Conservation (phyloP, 2,888 invertebrate species). For the Eupithecia insigniata region DNA sequence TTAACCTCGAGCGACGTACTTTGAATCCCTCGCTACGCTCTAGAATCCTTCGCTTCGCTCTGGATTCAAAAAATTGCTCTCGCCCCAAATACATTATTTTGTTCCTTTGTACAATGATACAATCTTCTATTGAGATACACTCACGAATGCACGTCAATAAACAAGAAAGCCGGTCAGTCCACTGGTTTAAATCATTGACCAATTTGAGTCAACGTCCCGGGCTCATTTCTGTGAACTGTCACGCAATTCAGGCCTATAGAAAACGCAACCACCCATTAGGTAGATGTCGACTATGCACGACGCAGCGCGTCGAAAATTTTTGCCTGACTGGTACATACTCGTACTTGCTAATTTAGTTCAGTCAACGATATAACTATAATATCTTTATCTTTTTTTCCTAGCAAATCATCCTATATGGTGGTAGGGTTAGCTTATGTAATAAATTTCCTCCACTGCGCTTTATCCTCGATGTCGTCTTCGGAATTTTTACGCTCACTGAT, state of each 20-base stretch:
- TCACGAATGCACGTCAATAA: too few species aligned
- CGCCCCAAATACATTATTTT: too few species aligned
- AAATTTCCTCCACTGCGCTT: not conserved
- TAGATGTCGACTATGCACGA: not conserved
- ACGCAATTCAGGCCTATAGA: too few species aligned
- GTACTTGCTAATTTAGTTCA: constrained; percentile 1
- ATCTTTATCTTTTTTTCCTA: not conserved
- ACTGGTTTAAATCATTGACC: not conserved
- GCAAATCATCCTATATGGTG: not conserved
- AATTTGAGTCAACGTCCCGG: not conserved
- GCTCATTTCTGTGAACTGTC: not conserved
- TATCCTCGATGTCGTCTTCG: not conserved
- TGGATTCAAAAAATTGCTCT: too few species aligned
- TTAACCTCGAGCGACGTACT: too few species aligned
- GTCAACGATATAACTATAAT: not conserved
- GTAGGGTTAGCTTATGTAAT: not conserved
- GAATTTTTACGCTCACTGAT: not conserved
- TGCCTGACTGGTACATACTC: too few species aligned
- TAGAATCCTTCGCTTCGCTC: too few species aligned
- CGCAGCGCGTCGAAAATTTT: not conserved
- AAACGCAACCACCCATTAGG: not conserved
- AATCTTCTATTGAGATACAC: not conserved
- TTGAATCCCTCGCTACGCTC: too few species aligned
- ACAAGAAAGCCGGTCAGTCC: not conserved
- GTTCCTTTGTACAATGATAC: too few species aligned